Evolutionary conservation across 2,888 invertebrate genomes (phyloP).

Genomic region (Bruchidius siliquastri): DNA sequence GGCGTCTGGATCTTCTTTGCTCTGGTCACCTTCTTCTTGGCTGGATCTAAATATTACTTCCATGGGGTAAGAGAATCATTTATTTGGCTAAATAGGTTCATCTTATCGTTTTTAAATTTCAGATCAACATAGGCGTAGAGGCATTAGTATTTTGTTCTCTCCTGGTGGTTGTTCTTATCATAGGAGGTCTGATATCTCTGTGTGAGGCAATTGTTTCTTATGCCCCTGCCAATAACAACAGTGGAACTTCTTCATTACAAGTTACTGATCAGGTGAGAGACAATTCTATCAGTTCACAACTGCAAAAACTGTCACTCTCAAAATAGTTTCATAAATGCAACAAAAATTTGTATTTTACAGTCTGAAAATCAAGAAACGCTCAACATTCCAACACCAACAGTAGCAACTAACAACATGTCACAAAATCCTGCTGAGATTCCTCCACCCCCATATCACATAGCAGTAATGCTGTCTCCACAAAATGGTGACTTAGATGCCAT

Average conservation of each 20-base stretch:
- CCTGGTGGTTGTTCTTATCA: slow-evolving; percentile 58
- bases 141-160: slow-evolving; percentile 51
- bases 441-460: slow-evolving; percentile 81
- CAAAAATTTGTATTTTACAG: no score
- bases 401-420: slow-evolving; percentile 2
- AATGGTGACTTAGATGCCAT: slow-evolving; percentile 44
- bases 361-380: slow-evolving; percentile 19
- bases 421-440: slow-evolving; percentile 45
- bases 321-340: no score
- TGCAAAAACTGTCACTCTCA: no score
- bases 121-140: slow-evolving; percentile 38
- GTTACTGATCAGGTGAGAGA: slow-evolving; percentile 17
- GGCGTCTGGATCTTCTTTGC: slow-evolving; percentile 70
- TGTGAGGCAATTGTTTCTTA: slow-evolving; percentile 44
- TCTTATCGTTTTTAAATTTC: slow-evolving; percentile 10
- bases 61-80: slow-evolving; percentile 36
- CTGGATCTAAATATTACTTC: slow-evolving; percentile 69
- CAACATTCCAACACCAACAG: slow-evolving; percentile 21
- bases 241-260: slow-evolving; percentile 8
- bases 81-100: no score
- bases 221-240: slow-evolving; percentile 26
- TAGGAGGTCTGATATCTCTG: slow-evolving; percentile 60
- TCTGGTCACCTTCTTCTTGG: slow-evolving; percentile 64
- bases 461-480: slow-evolving; percentile 62
- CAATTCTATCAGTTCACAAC: no score